phyloP scores from a whole-genome alignment of 2,888 invertebrate species.

The Netelia melanura region DNA sequence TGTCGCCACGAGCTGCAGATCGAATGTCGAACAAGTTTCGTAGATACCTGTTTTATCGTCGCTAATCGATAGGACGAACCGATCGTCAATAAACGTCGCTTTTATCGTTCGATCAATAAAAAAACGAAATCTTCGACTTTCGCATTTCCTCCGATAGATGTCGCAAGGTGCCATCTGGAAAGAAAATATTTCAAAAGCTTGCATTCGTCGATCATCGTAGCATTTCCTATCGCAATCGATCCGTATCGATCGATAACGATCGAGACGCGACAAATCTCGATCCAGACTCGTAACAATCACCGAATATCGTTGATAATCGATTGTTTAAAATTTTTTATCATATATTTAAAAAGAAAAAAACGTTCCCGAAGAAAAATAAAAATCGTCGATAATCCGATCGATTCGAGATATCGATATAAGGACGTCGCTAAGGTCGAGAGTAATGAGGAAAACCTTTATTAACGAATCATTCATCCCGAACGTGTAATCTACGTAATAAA shows the following conservation, averaged over 20 bases:
- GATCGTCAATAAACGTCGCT: background rate
- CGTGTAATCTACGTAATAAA: background rate
- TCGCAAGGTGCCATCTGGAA: background rate
- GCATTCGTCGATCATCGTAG: background rate
- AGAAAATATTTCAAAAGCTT: background rate
- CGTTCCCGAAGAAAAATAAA: background rate
- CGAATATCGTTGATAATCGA: background rate
- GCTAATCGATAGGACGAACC: background rate
- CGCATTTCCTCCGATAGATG: slow-evolving; percentile 45
- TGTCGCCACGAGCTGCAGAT: background rate
- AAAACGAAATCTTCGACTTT: background rate
- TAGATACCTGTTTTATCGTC: slow-evolving; percentile 48
- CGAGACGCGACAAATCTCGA: background rate
- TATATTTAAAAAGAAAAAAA: too few relatives aligned
- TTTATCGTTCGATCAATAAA: too few relatives aligned
- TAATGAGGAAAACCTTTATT: slow-evolving; percentile 23
- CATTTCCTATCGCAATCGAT: background rate
- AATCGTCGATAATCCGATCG: slow-evolving; percentile 17
- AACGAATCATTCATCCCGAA: background rate
- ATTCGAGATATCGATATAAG: slow-evolving; percentile 44
- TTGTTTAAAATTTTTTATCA: too few relatives aligned
- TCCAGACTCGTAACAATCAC: background rate
- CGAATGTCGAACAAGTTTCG: background rate
- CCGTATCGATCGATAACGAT: slow-evolving; percentile 16
- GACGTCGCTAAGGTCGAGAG: slow-evolving; percentile 43